A percentile compares a stretch with the other conserved stretches of the same genome.
Evolutionary conservation across 2,888 invertebrate species (phyloP).

Genomic region (Morpho achilles): DNA sequence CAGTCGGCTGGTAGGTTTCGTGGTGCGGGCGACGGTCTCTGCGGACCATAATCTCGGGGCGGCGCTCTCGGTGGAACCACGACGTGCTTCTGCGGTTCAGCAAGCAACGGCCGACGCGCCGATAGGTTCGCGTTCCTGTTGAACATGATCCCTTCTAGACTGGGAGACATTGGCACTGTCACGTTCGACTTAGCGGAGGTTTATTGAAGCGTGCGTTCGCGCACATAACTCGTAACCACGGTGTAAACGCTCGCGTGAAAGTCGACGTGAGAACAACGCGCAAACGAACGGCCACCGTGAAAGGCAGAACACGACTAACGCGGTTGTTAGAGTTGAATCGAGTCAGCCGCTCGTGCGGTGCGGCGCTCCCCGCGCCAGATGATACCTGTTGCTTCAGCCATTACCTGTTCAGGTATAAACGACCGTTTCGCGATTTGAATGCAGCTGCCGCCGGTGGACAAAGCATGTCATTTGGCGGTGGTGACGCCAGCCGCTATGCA

Average conservation of each 20-base stretch:
- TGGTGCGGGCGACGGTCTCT: conserved; percentile 56
- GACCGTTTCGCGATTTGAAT: conserved; percentile 55
- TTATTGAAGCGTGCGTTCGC: conserved; percentile 61
- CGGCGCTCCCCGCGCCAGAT: conserved; percentile 58
- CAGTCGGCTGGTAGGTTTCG: conserved; percentile 50
- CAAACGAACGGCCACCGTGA: conserved; percentile 36
- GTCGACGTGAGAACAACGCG: conserved; percentile 37
- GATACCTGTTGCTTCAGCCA: conserved; percentile 72
- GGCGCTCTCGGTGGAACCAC: conserved; percentile 67
- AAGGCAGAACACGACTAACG: conserved; percentile 55
- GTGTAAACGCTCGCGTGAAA: conserved; percentile 46
- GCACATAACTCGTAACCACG: conserved; percentile 63
- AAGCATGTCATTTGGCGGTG: conserved; percentile 54
- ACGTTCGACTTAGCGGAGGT: conserved; percentile 47
- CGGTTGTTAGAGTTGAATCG: conserved; percentile 18
- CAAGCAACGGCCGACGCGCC: conserved; percentile 70
- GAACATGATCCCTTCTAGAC: conserved; percentile 74
- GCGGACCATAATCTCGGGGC: conserved; percentile 63
- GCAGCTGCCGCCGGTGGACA: conserved; percentile 66
- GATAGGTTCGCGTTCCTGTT: conserved; percentile 70
- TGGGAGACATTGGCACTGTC: conserved; percentile 76
- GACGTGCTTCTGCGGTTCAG: conserved; percentile 70
- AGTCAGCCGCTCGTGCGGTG: conserved; percentile 32
- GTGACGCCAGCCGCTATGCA: conserved; percentile 38
- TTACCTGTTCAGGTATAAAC: conserved; percentile 72